Percentiles rank a stretch among this genome's conserved stretches.
phyloP scores from a whole-genome alignment of 2,113 vertebrate genomes.

The Nannobrachium achirus region DNA sequence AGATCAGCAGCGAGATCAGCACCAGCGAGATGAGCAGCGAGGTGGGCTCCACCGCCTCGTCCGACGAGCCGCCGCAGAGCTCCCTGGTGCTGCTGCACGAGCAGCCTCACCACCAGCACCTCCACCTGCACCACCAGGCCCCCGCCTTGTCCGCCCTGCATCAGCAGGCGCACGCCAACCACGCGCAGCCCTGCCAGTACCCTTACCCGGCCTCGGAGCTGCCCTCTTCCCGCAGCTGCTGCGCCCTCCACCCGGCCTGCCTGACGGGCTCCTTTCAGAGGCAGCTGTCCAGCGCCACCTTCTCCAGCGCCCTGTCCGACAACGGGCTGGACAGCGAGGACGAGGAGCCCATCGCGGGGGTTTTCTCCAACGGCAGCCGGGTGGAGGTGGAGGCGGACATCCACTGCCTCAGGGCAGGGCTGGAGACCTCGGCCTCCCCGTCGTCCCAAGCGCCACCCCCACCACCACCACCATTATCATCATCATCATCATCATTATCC shows the following conservation, averaged over 20 bases:
- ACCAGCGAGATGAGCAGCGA: conserved; percentile 99
- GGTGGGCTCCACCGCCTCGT: conserved; percentile 96
- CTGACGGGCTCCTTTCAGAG: conserved; percentile 88
- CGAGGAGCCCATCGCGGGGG: conserved; percentile 94
- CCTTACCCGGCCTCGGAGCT: conserved; percentile 69
- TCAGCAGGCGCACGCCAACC: conserved; percentile 56
- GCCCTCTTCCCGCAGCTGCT: conserved; percentile 82
- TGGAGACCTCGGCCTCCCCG: conserved; percentile 27
- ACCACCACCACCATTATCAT: conserved; percentile 46
- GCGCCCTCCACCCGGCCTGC: conserved; percentile 87
- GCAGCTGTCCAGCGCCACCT: conserved; percentile 95
- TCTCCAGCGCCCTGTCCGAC: conserved; percentile 96
- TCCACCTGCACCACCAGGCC: conserved; percentile 68
- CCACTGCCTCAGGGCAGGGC: conserved; percentile 82
- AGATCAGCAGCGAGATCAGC: conserved; percentile 98
- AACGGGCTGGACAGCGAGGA: conserved; percentile 97
- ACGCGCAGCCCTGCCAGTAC: conserved; percentile 73
- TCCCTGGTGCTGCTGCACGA: conserved; percentile 74
- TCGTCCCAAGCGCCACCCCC: conserved; percentile 36
- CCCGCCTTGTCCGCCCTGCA: conserved; percentile 62
- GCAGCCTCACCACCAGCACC: conserved; percentile 30
- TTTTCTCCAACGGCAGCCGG: conserved; percentile 94
- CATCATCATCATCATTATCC: conserved; percentile 8
- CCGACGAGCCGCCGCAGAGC: conserved; percentile 88
- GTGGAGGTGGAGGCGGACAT: conserved; percentile 96